Evolutionary conservation across 1,140 invertebrate species (phyloP).

Genomic region (Frieseomelitta varia): DNA sequence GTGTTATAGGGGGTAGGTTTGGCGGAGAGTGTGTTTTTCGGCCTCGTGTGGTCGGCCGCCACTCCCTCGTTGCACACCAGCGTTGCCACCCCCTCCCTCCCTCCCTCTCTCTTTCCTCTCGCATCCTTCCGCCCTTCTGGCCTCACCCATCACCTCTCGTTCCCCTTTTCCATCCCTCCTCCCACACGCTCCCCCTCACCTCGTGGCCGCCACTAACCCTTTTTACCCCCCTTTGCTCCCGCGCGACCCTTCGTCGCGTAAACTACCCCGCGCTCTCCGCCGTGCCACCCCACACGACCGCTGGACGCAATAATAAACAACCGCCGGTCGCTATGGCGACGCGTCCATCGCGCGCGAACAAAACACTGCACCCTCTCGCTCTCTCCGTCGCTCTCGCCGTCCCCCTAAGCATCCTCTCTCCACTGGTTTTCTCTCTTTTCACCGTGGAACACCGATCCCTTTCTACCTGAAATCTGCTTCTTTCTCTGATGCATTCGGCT

Average conservation of each 20-base stretch:
- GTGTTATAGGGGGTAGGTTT: conserved; percentile 62
- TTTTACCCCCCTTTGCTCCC: conserved; percentile 15
- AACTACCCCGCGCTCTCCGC: conserved; percentile 49
- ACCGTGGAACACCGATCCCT: conserved; percentile 20
- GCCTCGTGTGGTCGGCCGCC: conserved; percentile 80
- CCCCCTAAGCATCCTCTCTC: not conserved
- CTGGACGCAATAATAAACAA: conserved; percentile 82
- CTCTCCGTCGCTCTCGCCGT: conserved; percentile 47
- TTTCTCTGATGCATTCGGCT: conserved; percentile 1
- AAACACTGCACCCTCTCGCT: conserved; percentile 71
- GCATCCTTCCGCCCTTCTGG: conserved; percentile 46
- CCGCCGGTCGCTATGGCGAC: conserved; percentile 80
- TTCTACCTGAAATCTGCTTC: not conserved
- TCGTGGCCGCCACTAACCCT: conserved; percentile 7
- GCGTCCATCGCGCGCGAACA: conserved; percentile 80
- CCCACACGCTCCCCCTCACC: conserved; percentile 5
- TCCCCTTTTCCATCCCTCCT: not conserved
- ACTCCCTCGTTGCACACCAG: conserved; percentile 74
- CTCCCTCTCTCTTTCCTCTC: conserved; percentile 30
- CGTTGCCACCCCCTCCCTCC: conserved; percentile 51
- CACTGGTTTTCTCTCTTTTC: conserved; percentile 33
- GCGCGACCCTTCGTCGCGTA: conserved; percentile 53
- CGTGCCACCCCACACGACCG: conserved; percentile 62
- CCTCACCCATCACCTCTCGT: conserved; percentile 39
- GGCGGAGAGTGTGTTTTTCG: conserved; percentile 80